A percentile compares a stretch with the other conserved stretches of the same genome.
phyloP scores from a whole-genome alignment of 2,113 vertebrate species.

The Microtus oregoni region DNA sequence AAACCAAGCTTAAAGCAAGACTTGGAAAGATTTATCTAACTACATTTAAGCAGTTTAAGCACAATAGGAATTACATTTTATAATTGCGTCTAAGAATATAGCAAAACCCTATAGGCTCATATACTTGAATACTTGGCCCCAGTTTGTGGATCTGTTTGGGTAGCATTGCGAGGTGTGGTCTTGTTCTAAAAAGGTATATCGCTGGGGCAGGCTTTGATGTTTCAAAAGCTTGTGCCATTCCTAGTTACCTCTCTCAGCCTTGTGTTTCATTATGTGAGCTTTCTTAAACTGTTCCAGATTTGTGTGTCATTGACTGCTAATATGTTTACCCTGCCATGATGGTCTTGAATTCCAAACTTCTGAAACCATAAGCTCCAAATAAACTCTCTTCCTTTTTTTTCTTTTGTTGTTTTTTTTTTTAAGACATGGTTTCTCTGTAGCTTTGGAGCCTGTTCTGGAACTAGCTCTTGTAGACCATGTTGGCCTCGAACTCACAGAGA shows the following conservation, averaged over 20 bases:
- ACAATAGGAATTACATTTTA: not conserved
- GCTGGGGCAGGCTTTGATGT: not conserved
- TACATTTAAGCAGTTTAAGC: slow-evolving; percentile 7
- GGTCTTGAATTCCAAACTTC: not conserved
- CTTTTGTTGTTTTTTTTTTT: too few species aligned
- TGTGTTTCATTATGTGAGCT: not conserved
- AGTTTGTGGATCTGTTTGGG: not conserved
- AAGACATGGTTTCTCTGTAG: too few species aligned
- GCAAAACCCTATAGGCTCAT: not conserved
- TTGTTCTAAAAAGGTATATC: not conserved
- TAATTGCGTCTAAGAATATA: not conserved
- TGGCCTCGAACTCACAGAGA: too few species aligned
- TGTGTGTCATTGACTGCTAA: not conserved
- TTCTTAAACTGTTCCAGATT: not conserved
- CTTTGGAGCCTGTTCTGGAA: too few species aligned
- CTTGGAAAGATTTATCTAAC: not conserved
- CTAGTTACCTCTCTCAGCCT: not conserved
- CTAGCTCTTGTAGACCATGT: too few species aligned
- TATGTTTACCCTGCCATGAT: not conserved
- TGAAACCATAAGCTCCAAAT: not conserved
- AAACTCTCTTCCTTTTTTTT: not conserved
- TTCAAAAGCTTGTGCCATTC: not conserved
- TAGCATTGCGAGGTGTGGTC: not conserved
- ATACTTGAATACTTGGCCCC: not conserved
- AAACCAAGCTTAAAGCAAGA: slow-evolving; percentile 11